Base-by-base conservation (phyloP, 2,113 vertebrate genomes). In the Peromyscus maniculatus region DNA sequence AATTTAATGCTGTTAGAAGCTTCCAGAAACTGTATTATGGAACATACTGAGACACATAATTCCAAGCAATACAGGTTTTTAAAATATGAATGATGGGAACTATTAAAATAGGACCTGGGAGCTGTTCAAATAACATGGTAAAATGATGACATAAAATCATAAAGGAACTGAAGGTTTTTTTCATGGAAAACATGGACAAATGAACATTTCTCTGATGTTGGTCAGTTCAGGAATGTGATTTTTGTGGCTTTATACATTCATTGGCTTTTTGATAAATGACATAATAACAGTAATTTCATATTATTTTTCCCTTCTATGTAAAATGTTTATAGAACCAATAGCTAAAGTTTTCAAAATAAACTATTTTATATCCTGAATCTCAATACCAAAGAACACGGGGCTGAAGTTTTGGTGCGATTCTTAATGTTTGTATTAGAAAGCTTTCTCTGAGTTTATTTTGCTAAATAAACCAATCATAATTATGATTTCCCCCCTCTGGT, bases 391-490 rank as follows among this genome's bases (percentile, higher is more conserved):
- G 96, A 97, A 96, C 46, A 89, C 91, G 62, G 87, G 36, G 28
- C 64, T 95, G 62, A 97, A 88, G 36, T 96, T 90, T 95, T 90
- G 69, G 69, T 95, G 66, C 95, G 49, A 91, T 86, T 77, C 72
- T 95, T 98, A 87, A 87, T 22, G 97, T 97, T 98, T 97, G 97
- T 93, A 96, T 96, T 95, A 98, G 97, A 97, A 97, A 94, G 64
- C 11, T 95, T 92, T 97, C 92, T 97, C 98, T 78, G 97, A 97
- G 92, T 98, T 98, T 97, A 95, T 98, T 98, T 98, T 99, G 96
- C 95, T 99, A 98, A 99, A 99, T 99, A 99, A 99, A 99, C 93
- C 94, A 84, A 72, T 98, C 91, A 33, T 98, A 93, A 96, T 97
- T 98, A 77, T 97, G 71, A 46, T 75, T 95, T 79, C 92, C 93